Percentiles rank a stretch among this genome's conserved stretches.
These are phyloP conservation scores for Amphilophus citrinellus DNA, from an alignment of 2,113 vertebrate genomes.

Conservation along the genomic window DNA sequence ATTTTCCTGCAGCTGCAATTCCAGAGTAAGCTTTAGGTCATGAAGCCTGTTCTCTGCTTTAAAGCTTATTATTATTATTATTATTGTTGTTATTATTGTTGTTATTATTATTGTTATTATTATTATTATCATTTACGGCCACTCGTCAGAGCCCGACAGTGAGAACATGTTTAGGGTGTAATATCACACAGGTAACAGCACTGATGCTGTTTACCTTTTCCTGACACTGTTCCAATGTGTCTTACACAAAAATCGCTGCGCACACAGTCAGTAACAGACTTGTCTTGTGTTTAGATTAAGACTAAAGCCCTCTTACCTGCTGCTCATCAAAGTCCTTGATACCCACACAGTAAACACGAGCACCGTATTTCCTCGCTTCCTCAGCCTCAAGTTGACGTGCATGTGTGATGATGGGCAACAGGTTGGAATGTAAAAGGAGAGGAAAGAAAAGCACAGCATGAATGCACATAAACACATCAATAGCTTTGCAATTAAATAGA, in stretches of 20 bases:
- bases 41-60: background rate
- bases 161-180: background rate
- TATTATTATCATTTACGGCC: fast-evolving
- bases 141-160: background rate
- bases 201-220: conserved; percentile 20
- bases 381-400: conserved; percentile 82
- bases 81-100: background rate
- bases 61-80: background rate
- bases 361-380: conserved; percentile 85
- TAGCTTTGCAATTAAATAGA: background rate
- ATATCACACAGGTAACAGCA: background rate
- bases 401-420: background rate
- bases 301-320: conserved; percentile 83
- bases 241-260: background rate
- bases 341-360: conserved; percentile 95
- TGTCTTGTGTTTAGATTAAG: conserved; percentile 30
- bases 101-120: too few relatives aligned
- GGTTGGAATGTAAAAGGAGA: background rate
- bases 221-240: conserved; percentile 7
- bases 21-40: fast-evolving
- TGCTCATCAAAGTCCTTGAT: conserved; percentile 92
- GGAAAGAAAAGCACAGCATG: background rate
- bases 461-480: background rate
- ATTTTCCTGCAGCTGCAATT: background rate
- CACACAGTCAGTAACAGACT: conserved; percentile 5